Percentiles rank a stretch among this genome's conserved stretches.
Conservation (phyloP, 92 coral and sea anemone genomes). For the Parazoanthus swiftii region DNA sequence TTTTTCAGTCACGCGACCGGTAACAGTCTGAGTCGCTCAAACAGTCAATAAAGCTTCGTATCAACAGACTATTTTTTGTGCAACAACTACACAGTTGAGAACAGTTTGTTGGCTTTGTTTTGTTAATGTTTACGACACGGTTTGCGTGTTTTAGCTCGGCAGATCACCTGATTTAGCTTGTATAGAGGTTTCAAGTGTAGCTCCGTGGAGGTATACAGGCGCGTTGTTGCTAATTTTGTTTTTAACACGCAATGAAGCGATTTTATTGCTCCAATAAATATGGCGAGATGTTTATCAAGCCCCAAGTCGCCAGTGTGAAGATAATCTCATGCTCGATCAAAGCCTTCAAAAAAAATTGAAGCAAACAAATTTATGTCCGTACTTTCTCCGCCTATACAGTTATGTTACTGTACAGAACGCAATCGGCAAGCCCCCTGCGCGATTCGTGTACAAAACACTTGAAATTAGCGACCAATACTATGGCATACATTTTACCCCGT, state of each 20-base stretch:
- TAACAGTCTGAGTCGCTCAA: neutral
- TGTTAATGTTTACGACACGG: neutral
- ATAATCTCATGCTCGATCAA: constrained; percentile 30
- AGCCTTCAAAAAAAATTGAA: neutral
- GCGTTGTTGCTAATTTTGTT: neutral
- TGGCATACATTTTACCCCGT: neutral
- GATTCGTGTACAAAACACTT: neutral
- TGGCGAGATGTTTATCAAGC: constrained; percentile 25
- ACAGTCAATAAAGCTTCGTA: constrained; percentile 8
- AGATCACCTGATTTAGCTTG: neutral
- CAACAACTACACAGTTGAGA: constrained; percentile 11
- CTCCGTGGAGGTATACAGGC: neutral
- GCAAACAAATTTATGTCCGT: constrained; percentile 9
- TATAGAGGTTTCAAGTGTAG: neutral
- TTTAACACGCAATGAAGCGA: constrained; percentile 2
- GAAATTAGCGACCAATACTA: neutral
- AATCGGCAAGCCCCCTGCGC: neutral
- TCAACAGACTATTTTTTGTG: constrained; percentile 33
- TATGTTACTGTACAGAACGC: neutral
- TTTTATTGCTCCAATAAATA: constrained; percentile 27
- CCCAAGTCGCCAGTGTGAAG: neutral
- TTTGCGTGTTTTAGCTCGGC: constrained; percentile 6
- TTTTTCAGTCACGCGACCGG: constrained; percentile 33
- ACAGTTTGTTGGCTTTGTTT: neutral
- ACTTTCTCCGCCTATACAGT: neutral